phyloP scores from a whole-genome alignment of 1,140 invertebrate species.

The Zaprionus nigranus region DNA sequence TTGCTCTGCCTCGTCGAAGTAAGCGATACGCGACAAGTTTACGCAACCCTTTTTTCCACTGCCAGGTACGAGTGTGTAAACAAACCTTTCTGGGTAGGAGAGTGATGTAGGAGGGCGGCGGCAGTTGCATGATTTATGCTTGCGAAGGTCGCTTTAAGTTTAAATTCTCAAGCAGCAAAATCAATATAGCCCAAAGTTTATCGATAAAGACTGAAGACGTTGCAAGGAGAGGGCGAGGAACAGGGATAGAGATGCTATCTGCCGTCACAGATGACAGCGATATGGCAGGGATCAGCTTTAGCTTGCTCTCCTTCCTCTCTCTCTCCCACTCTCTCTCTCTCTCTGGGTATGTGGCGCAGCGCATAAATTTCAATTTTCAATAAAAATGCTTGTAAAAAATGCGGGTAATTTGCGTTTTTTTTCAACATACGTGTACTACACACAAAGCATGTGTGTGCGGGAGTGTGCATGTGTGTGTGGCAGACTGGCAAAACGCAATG shows the following conservation, averaged over 20 bases:
- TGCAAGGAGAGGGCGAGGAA: neutral
- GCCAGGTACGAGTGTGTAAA: conserved; percentile 25
- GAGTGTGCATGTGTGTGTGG: conserved; percentile 24
- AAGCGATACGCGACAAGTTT: conserved; percentile 45
- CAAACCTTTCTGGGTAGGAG: conserved; percentile 15
- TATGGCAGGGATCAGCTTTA: conserved; percentile 64
- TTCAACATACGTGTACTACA: conserved; percentile 24
- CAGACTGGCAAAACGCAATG: conserved; percentile 24
- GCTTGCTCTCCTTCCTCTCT: neutral
- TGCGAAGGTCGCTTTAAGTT: conserved; percentile 19
- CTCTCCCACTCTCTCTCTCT: neutral
- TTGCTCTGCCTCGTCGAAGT: conserved; percentile 5
- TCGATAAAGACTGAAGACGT: conserved; percentile 36
- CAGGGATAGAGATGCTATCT: neutral
- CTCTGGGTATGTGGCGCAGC: conserved; percentile 42
- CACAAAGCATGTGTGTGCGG: conserved; percentile 44
- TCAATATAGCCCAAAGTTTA: conserved; percentile 57
- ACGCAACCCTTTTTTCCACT: conserved; percentile 34
- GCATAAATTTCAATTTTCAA: conserved; percentile 80
- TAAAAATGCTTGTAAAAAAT: conserved; percentile 72
- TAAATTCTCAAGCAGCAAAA: conserved; percentile 26
- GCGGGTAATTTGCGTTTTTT: conserved; percentile 78
- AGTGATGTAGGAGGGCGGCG: neutral
- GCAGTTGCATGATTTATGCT: conserved; percentile 54
- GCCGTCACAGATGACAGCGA: conserved; percentile 71